Percentiles rank a stretch among this genome's conserved stretches.
Evolutionary conservation across 2,888 invertebrate genomes (phyloP).

Genomic region (Apodemia duryi): DNA sequence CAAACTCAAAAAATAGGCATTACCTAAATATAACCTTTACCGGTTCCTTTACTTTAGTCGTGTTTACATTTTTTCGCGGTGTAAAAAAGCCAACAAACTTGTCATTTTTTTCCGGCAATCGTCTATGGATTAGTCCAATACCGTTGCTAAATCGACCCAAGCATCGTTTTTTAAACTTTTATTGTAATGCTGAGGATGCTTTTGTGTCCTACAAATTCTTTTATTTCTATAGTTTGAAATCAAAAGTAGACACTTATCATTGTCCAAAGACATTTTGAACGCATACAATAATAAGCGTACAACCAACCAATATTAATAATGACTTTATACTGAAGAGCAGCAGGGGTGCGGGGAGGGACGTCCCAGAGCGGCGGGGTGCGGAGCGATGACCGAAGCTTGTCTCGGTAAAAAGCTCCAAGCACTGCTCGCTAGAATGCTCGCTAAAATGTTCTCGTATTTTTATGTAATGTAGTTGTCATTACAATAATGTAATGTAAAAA

Average conservation of each 20-base stretch:
- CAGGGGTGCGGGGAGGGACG: constrained; percentile 4
- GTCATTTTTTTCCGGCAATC: not conserved
- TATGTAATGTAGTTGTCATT: not conserved
- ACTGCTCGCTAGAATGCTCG: not conserved
- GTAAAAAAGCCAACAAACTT: too few relatives aligned
- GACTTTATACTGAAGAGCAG: not conserved
- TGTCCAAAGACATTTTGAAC: too few relatives aligned
- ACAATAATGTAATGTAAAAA: too few relatives aligned
- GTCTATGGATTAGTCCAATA: constrained; percentile 5
- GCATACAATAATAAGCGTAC: not conserved
- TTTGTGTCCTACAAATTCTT: too few relatives aligned
- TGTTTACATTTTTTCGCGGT: too few relatives aligned
- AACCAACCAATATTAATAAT: constrained; percentile 2
- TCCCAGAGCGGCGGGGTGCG: not conserved
- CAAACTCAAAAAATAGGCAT: too few relatives aligned
- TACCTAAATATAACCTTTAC: too few relatives aligned
- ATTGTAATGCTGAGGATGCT: too few relatives aligned
- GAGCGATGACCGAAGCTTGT: constrained; percentile 9
- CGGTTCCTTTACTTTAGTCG: too few relatives aligned
- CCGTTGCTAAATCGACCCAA: constrained; percentile 7
- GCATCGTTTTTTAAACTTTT: constrained; percentile 6
- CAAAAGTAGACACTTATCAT: too few relatives aligned
- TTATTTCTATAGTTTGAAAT: too few relatives aligned
- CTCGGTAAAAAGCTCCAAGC: constrained; percentile 14
- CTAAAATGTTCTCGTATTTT: constrained; percentile 1